Evolutionary conservation across 2,113 vertebrate species (phyloP).

Genomic region (Butorides virescens): DNA sequence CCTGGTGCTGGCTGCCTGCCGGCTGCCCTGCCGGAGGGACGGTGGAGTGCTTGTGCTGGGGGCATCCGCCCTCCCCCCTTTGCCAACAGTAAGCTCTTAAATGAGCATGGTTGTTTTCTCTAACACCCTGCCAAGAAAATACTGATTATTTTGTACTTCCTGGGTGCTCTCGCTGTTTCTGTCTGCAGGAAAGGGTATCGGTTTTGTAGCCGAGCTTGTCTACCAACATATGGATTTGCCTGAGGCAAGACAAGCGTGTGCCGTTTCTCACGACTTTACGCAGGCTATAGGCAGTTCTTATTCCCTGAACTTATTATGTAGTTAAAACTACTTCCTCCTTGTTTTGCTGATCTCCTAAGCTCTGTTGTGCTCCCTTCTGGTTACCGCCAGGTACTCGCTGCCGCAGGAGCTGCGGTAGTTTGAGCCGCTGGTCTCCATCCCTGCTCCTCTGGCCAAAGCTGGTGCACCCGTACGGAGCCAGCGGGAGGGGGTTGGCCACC

Average conservation of each 20-base stretch:
- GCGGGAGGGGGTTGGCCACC: fast-evolving
- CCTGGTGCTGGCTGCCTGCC: background rate
- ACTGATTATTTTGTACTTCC: background rate
- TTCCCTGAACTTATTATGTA: background rate
- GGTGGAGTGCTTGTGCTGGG: background rate
- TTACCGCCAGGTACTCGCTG: background rate
- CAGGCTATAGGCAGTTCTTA: background rate
- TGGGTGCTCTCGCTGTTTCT: background rate
- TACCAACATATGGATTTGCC: slow-evolving; percentile 1
- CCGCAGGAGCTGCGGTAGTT: background rate
- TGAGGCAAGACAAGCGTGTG: background rate
- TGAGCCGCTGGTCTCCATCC: background rate
- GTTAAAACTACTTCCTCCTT: background rate
- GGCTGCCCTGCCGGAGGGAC: background rate
- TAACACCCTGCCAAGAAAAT: background rate
- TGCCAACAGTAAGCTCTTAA: background rate
- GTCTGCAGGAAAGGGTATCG: background rate
- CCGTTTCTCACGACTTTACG: background rate
- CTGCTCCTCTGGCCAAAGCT: background rate
- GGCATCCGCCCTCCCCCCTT: background rate
- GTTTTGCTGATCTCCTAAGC: background rate
- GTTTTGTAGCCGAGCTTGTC: background rate
- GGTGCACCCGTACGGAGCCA: background rate
- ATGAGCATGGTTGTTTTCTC: background rate
- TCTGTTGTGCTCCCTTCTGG: background rate